A percentile compares a stretch with the other conserved stretches of the same genome.
These are phyloP conservation scores for Otocyon megalotis DNA, from an alignment of 2,113 vertebrate species.

Conservation along the genomic window DNA sequence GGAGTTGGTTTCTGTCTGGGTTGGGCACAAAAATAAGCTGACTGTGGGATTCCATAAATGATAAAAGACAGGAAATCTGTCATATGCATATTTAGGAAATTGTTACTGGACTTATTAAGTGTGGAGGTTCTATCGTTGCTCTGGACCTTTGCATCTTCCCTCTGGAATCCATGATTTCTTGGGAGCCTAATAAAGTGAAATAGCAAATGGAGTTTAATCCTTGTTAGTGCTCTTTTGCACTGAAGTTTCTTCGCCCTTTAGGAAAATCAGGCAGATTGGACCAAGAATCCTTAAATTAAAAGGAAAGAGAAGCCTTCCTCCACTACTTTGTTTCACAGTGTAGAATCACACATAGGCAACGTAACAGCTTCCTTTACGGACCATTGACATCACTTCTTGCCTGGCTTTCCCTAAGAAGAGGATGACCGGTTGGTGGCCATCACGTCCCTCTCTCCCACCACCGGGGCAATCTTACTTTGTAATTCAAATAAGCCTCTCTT, in stretches of 20 bases:
- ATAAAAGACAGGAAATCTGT: background rate
- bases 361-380: background rate
- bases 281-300: conserved; percentile 7
- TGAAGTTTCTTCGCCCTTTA: background rate
- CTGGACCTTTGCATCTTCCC: background rate
- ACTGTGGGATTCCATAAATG: background rate
- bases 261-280: conserved; percentile 1
- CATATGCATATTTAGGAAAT: background rate
- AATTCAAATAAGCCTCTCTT: conserved; percentile 73
- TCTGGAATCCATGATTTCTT: background rate
- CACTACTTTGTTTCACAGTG: background rate
- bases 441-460: background rate
- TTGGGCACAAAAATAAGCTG: conserved; percentile 3
- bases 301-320: background rate
- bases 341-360: background rate
- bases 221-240: background rate
- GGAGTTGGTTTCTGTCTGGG: background rate
- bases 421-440: background rate
- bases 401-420: background rate
- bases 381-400: background rate
- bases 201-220: background rate
- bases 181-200: background rate
- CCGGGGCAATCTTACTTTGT: conserved; percentile 47
- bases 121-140: background rate
- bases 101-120: background rate